These are phyloP conservation scores for Acanthochromis polyacanthus DNA, from an alignment of 2,113 vertebrate genomes.

Conservation along the genomic window DNA sequence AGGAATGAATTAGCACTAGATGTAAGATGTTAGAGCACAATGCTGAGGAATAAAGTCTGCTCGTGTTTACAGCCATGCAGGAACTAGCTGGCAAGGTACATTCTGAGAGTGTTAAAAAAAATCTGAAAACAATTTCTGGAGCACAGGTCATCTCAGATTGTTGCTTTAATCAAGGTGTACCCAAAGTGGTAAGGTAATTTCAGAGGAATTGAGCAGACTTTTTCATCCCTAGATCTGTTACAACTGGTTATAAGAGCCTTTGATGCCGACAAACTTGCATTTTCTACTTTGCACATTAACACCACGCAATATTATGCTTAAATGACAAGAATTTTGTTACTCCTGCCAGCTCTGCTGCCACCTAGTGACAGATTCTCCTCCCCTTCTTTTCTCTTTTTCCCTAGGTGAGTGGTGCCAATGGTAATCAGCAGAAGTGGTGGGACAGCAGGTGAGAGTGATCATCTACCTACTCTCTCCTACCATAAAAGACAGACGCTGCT, in stretches of 20 bases:
- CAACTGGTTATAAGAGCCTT: slow-evolving; percentile 10
- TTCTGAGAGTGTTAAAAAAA: background rate
- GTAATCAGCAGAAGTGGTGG: too few species aligned
- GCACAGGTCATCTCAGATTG: slow-evolving; percentile 18
- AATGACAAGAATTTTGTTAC: background rate
- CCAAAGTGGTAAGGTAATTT: slow-evolving; percentile 25
- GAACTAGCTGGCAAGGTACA: background rate
- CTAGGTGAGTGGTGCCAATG: too few species aligned
- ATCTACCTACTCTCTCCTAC: too few species aligned
- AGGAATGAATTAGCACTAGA: background rate
- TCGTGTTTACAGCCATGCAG: background rate
- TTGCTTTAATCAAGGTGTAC: background rate
- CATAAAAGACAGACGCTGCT: too few species aligned
- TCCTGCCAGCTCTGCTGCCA: too few species aligned
- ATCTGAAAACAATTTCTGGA: slow-evolving; percentile 13
- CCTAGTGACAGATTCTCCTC: too few species aligned
- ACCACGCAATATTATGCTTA: background rate
- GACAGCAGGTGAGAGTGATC: too few species aligned
- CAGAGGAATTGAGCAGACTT: background rate
- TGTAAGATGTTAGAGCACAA: background rate
- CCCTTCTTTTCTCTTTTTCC: too few species aligned
- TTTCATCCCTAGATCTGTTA: background rate
- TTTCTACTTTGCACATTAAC: background rate
- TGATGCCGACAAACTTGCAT: background rate
- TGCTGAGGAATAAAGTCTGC: slow-evolving; percentile 4